Evolutionary conservation across 2,797 vertebrate species (phyloP).

Genomic region (Oophaga sylvatica): DNA sequence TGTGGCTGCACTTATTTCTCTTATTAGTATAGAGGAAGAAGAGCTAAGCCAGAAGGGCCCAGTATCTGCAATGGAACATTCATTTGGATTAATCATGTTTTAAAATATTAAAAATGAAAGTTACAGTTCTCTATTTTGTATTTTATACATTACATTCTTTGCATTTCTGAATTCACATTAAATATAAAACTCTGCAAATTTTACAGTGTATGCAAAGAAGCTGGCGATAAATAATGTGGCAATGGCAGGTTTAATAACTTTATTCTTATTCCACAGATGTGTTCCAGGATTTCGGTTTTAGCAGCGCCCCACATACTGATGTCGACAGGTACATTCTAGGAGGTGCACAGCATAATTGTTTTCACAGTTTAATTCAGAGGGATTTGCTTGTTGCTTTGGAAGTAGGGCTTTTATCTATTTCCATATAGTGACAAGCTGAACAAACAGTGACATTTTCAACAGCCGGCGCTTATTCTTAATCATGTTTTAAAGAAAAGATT

Average conservation of each 20-base stretch:
- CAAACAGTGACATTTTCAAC: conserved; percentile 49
- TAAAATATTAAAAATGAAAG: not conserved
- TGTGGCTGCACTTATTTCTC: not conserved
- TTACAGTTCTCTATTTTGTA: not conserved
- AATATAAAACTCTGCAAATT: not conserved
- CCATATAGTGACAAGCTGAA: conserved; percentile 52
- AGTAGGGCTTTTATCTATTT: conserved; percentile 53
- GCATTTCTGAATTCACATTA: not conserved
- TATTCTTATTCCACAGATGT: conserved; percentile 36
- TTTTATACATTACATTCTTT: not conserved
- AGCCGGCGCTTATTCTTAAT: conserved; percentile 45
- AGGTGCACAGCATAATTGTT: conserved; percentile 44
- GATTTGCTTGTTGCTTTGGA: conserved; percentile 41
- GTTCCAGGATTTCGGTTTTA: conserved; percentile 19
- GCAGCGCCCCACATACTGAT: conserved; percentile 21
- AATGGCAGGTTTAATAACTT: conserved; percentile 28
- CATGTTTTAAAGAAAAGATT: conserved; percentile 53
- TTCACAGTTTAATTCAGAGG: conserved; percentile 37
- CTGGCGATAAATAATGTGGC: not conserved
- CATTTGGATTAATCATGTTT: not conserved
- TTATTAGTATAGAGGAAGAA: not conserved
- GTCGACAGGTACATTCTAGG: conserved; percentile 47
- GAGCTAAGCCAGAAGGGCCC: not conserved
- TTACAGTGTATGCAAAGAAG: conserved; percentile 19
- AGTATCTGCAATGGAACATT: not conserved